phyloP scores from a whole-genome alignment of 2,113 vertebrate genomes.

The Eubucco bourcierii region DNA sequence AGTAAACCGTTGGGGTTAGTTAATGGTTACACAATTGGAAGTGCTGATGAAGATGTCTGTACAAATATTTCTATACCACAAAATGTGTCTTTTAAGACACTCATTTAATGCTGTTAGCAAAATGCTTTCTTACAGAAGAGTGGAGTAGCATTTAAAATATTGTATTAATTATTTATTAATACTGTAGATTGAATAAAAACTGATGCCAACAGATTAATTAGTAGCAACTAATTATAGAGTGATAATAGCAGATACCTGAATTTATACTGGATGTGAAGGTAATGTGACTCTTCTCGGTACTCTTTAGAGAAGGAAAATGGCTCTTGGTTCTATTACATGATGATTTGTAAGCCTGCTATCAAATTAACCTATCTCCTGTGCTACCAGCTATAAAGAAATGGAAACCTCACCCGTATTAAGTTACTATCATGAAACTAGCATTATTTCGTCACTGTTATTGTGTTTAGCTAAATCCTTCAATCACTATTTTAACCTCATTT shows the following conservation, averaged over 20 bases:
- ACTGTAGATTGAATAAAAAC: accelerated
- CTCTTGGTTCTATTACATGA: accelerated
- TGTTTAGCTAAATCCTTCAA: neutral
- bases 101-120: neutral
- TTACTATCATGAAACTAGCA: neutral
- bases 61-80: accelerated
- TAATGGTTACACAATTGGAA: accelerated
- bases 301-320: neutral
- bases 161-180: neutral
- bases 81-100: accelerated
- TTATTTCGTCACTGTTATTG: neutral
- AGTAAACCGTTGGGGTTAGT: accelerated
- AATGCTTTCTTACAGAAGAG: neutral
- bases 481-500: neutral
- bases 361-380: neutral
- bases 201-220: neutral
- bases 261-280: neutral
- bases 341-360: neutral
- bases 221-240: accelerated
- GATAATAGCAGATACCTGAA: neutral
- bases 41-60: accelerated
- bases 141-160: neutral
- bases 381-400: neutral
- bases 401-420: accelerated
- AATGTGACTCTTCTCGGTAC: neutral